Evolutionary conservation across 2,797 vertebrate genomes (phyloP).

Genomic region (Thripadectes ignobilis): DNA sequence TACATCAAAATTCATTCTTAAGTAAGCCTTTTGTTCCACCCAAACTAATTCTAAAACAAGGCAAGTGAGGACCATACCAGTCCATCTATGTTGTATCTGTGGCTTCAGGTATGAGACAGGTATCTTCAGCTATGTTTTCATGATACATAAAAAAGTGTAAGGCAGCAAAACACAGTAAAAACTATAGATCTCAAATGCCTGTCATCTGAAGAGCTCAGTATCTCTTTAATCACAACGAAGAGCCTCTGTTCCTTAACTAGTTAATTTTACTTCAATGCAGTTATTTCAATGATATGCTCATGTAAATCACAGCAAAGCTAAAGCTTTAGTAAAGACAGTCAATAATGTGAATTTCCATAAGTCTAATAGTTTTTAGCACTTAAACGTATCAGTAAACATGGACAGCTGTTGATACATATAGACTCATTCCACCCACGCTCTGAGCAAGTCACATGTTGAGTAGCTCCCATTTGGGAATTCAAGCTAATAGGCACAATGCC

Average conservation of each 20-base stretch:
- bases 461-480: neutral
- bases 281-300: neutral
- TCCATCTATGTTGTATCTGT: neutral
- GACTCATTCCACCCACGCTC: neutral
- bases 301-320: neutral
- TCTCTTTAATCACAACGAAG: neutral
- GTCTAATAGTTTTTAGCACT: neutral
- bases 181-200: neutral
- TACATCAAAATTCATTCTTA: neutral
- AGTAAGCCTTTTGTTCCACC: neutral
- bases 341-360: neutral
- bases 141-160: neutral
- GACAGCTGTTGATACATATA: constrained; percentile 14
- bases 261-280: neutral
- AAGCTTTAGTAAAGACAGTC: neutral
- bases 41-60: neutral
- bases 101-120: neutral
- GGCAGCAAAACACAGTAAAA: neutral
- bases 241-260: neutral
- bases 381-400: neutral
- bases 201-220: neutral
- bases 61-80: neutral
- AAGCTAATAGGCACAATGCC: neutral
- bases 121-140: neutral
- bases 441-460: neutral